Conservation (phyloP, 2,888 invertebrate genomes). For the Ichneumoninae sp. region DNA sequence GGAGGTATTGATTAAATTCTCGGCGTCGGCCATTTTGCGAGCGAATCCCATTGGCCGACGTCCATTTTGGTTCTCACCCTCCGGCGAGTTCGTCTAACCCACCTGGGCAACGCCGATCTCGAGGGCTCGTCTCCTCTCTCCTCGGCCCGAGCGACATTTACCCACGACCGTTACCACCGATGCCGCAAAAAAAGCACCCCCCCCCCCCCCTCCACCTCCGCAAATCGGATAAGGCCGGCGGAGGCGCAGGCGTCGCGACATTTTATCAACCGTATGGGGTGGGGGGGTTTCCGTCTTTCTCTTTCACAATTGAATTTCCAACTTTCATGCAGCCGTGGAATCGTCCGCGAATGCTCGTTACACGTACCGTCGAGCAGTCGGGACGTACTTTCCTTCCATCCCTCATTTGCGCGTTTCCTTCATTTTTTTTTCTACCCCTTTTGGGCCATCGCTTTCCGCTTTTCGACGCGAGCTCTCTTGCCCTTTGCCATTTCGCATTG, state of each 20-base stretch:
- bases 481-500: constrained; percentile 17
- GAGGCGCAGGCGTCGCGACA: constrained; percentile 78
- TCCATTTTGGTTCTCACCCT: constrained; percentile 82
- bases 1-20: constrained; percentile 84
- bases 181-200: constrained; percentile 64
- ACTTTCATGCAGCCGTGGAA: constrained; percentile 59
- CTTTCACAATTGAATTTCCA: constrained; percentile 74
- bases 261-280: constrained; percentile 69
- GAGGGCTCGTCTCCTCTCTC: background rate
- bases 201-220: constrained; percentile 64
- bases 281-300: constrained; percentile 1
- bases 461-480: background rate
- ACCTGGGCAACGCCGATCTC: constrained; percentile 24
- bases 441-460: constrained; percentile 25
- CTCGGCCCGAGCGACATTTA: background rate
- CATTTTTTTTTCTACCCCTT: constrained; percentile 13
- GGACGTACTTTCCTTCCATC: constrained; percentile 62
- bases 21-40: constrained; percentile 81
- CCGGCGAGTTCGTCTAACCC: constrained; percentile 58
- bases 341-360: constrained; percentile 70
- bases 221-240: constrained; percentile 55
- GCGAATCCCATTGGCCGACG: constrained; percentile 80
- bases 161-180: constrained; percentile 54
- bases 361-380: constrained; percentile 66
- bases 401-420: constrained; percentile 53